A percentile compares a stretch with the other conserved stretches of the same genome.
phyloP scores from a whole-genome alignment of 1,140 invertebrate genomes.

The Cyclina sinensis region DNA sequence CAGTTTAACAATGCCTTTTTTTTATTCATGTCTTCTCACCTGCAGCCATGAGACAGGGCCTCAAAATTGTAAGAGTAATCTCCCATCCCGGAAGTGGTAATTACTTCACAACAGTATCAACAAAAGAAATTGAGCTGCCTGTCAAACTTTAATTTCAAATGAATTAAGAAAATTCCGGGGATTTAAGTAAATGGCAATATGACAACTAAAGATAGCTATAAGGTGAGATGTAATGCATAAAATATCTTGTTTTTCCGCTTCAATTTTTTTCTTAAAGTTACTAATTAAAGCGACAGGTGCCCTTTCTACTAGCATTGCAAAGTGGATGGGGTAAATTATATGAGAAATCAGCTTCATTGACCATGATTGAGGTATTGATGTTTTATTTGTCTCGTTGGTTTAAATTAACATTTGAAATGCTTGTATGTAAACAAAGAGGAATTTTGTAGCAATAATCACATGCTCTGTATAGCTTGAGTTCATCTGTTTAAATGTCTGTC shows the following conservation, averaged over 20 bases:
- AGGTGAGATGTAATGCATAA: not conserved
- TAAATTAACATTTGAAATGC: too few species aligned
- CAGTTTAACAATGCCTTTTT: too few species aligned
- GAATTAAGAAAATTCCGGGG: not conserved
- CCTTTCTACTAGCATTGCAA: not conserved
- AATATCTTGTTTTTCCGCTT: not conserved
- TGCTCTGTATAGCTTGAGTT: too few species aligned
- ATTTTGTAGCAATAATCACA: too few species aligned
- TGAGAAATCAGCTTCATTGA: too few species aligned
- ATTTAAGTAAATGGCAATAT: constrained; percentile 3
- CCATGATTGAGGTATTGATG: too few species aligned
- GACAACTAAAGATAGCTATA: constrained; percentile 28
- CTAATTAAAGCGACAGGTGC: constrained; percentile 17
- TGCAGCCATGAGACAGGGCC: too few species aligned
- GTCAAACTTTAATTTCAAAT: constrained; percentile 1
- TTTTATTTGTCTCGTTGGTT: too few species aligned
- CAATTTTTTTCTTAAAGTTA: not conserved
- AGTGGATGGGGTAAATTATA: constrained; percentile 4
- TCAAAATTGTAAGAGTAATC: not conserved
- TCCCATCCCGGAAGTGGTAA: constrained; percentile 58
- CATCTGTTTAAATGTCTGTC: too few species aligned
- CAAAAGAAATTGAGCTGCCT: constrained; percentile 39
- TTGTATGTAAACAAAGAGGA: too few species aligned
- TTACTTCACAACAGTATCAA: constrained; percentile 67
- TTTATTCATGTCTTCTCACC: too few species aligned